These are phyloP conservation scores for Pedetes capensis DNA, from an alignment of 2,113 vertebrate species.

Conservation along the genomic window DNA sequence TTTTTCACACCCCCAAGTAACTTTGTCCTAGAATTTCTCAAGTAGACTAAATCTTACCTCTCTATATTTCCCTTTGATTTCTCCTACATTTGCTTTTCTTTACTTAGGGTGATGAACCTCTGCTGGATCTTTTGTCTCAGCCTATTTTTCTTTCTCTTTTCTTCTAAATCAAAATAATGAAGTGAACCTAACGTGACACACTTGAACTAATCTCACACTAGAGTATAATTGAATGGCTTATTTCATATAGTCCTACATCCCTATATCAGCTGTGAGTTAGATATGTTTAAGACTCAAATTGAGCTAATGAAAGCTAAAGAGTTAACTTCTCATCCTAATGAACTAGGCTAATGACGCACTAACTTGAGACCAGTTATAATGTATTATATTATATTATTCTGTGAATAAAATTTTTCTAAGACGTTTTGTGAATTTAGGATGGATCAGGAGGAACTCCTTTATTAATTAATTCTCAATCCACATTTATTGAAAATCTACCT, in stretches of 20 bases:
- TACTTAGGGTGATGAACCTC: background rate
- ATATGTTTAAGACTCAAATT: background rate
- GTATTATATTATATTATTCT: background rate
- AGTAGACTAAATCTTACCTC: background rate
- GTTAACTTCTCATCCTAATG: background rate
- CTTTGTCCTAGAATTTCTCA: background rate
- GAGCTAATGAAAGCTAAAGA: background rate
- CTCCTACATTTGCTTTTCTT: background rate
- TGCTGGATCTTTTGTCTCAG: background rate
- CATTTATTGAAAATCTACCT: slow-evolving; percentile 15
- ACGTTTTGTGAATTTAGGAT: background rate
- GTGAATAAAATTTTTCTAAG: background rate
- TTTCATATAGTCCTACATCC: background rate
- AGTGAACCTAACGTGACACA: background rate
- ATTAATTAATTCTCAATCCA: background rate
- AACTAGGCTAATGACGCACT: background rate
- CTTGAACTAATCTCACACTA: background rate
- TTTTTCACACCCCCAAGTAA: background rate
- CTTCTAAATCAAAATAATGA: background rate
- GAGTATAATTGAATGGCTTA: background rate
- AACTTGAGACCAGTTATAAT: background rate
- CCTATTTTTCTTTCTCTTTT: background rate
- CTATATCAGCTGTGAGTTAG: background rate
- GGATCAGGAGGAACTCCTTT: background rate
- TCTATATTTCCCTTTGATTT: background rate